A percentile compares a stretch with the other conserved stretches of the same genome.
Evolutionary conservation across 2,113 vertebrate genomes (phyloP).

Genomic region (Orycteropus afer): DNA sequence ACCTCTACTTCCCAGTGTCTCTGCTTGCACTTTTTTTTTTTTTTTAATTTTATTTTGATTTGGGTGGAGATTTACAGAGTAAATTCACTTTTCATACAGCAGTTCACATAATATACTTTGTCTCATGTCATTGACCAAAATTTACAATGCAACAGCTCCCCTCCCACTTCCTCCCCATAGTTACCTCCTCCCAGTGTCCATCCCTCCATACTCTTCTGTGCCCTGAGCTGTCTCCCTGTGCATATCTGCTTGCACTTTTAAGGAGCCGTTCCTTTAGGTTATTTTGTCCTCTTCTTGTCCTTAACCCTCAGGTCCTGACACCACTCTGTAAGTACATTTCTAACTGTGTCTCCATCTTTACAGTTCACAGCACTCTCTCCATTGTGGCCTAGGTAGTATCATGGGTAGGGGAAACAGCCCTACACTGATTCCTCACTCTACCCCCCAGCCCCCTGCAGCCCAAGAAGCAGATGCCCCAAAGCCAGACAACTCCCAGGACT

Average conservation of each 20-base stretch:
- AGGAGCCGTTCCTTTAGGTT: rapidly evolving
- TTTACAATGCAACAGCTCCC: too few species aligned
- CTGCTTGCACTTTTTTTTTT: background rate
- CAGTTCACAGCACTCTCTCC: background rate
- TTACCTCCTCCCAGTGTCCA: too few species aligned
- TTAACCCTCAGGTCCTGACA: background rate
- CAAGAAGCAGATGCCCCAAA: slow-evolving; percentile 61
- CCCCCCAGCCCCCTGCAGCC: background rate
- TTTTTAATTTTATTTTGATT: too few species aligned
- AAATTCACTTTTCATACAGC: too few species aligned
- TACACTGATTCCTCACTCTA: background rate
- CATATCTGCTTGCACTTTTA: background rate
- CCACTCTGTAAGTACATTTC: background rate
- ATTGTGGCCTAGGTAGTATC: background rate
- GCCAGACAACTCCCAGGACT: slow-evolving; percentile 54
- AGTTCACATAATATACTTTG: too few species aligned
- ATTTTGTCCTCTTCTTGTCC: background rate
- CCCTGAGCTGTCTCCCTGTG: too few species aligned
- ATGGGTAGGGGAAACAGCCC: rapidly evolving
- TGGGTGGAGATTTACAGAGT: too few species aligned
- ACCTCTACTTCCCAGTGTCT: background rate
- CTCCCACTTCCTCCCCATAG: too few species aligned
- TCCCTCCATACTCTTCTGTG: too few species aligned
- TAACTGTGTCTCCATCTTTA: background rate
- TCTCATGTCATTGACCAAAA: too few species aligned